These are phyloP conservation scores for Drosophila sturtevanti DNA, from an alignment of 1,140 invertebrate species.

Conservation along the genomic window DNA sequence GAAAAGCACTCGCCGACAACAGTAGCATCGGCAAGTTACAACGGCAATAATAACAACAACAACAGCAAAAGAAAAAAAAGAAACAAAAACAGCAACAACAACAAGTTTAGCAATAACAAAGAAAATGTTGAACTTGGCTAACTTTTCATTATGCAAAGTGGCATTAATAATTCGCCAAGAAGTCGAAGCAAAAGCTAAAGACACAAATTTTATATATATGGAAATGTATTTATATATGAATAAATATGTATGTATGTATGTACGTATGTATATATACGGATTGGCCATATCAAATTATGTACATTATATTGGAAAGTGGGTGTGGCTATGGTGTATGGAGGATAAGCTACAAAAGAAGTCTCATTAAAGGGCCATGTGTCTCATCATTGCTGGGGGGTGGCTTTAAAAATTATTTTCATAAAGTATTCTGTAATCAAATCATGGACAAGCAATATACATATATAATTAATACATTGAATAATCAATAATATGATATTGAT, in stretches of 20 bases:
- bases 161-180: constrained; percentile 49
- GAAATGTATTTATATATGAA: constrained; percentile 16
- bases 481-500: too few relatives aligned
- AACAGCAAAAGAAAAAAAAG: too few relatives aligned
- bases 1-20: constrained; percentile 51
- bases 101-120: constrained; percentile 31
- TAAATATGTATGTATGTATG: background rate
- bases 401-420: background rate
- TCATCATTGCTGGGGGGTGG: background rate
- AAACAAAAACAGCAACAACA: too few relatives aligned
- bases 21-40: constrained; percentile 12
- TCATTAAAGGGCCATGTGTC: constrained; percentile 18
- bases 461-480: background rate
- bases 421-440: background rate
- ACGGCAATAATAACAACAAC: constrained; percentile 3
- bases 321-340: background rate
- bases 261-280: constrained; percentile 22
- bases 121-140: constrained; percentile 46
- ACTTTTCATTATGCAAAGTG: constrained; percentile 72
- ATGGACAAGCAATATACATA: too few relatives aligned
- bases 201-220: constrained; percentile 22
- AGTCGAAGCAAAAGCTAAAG: constrained; percentile 25
- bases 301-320: constrained; percentile 14
- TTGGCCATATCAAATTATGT: constrained; percentile 43
- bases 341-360: constrained; percentile 7